Evolutionary conservation across 1,140 invertebrate genomes (phyloP), one percentile per base, ranked within the genome.

Genomic region (Lucilia sericata): DNA sequence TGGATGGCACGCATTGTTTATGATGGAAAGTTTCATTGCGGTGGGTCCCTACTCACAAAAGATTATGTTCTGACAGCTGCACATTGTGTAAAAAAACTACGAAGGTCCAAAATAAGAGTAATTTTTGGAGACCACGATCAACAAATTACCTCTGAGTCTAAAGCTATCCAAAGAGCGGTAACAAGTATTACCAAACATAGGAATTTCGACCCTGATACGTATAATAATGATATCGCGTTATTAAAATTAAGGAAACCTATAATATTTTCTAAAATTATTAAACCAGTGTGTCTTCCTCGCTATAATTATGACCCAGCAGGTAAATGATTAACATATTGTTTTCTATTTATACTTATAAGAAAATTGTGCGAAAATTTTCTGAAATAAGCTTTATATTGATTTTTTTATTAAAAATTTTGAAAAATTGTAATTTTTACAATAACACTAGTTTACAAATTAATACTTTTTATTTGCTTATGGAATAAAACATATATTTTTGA

Each of bases 11-110:
- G 96, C 82, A 90, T 91, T 55, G 88, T 96, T 1, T 97, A 97
- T 88, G 95, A 97, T 89, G 95, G 96, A 0, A 96, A 96, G 89
- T 97, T 97, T 91, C 96, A 97, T 88, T 98, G 96, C 86, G 96
- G 96, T n/a, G 96, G 94, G n/a, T 96, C 96, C 19, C 92, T 97
- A 7, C 91, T 97, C 36, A 96, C 95, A 70, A 94, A 95, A 87
- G 92, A 94, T 83, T 95, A 94, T 87, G 93, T 95, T 13, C 87
- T 95, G 9, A 95, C 94, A 1, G 94, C 94, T 1, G 94, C 94
- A 30, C 94, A 95, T 91, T 95, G 94, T 88, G 93, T 95, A 36
- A 92, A 94, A 86, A 93, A 94, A 93, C 89, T 97, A 19, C 95
- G 95, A 88, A 92, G 95, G 78, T 95, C 95, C 0, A 96, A 96